phyloP scores from a whole-genome alignment of 2,888 invertebrate genomes.

The Eupeodes latifasciatus region DNA sequence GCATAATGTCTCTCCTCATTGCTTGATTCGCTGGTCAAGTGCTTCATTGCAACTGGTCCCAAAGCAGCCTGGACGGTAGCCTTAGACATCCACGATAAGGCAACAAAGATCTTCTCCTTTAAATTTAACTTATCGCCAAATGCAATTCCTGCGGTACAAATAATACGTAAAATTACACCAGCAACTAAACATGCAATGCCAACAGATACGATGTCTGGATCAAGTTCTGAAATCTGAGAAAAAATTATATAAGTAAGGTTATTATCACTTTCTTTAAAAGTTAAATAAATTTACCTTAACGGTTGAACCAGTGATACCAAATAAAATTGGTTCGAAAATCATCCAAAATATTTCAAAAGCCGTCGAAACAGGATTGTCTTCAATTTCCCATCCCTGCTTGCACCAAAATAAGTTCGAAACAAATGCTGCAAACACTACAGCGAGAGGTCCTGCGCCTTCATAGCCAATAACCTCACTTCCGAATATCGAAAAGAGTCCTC shows the following conservation, averaged over 20 bases:
- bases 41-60: slow-evolving; percentile 90
- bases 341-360: slow-evolving; percentile 97
- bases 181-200: slow-evolving; percentile 89
- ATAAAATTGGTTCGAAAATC: slow-evolving; percentile 97
- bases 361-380: slow-evolving; percentile 94
- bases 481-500: slow-evolving; percentile 93
- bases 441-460: slow-evolving; percentile 91
- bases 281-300: slow-evolving; percentile 86
- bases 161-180: slow-evolving; percentile 88
- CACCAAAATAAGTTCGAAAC: slow-evolving; percentile 93
- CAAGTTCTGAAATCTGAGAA: slow-evolving; percentile 88
- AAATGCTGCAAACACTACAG: slow-evolving; percentile 92
- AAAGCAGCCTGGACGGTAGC: slow-evolving; percentile 98
- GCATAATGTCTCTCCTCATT: slow-evolving; percentile 87
- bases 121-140: slow-evolving; percentile 92
- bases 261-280: too few relatives aligned
- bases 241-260: slow-evolving; percentile 13
- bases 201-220: slow-evolving; percentile 88
- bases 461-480: slow-evolving; percentile 92
- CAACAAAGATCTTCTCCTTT: slow-evolving; percentile 95
- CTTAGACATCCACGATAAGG: slow-evolving; percentile 97
- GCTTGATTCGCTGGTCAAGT: slow-evolving; percentile 84
- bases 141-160: slow-evolving; percentile 88
- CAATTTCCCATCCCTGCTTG: slow-evolving; percentile 93
- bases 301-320: slow-evolving; percentile 96